Evolutionary conservation across 92 coral and sea anemone genomes (phyloP), one percentile per base, ranked within the genome.

Genomic region (Metridium senile): DNA sequence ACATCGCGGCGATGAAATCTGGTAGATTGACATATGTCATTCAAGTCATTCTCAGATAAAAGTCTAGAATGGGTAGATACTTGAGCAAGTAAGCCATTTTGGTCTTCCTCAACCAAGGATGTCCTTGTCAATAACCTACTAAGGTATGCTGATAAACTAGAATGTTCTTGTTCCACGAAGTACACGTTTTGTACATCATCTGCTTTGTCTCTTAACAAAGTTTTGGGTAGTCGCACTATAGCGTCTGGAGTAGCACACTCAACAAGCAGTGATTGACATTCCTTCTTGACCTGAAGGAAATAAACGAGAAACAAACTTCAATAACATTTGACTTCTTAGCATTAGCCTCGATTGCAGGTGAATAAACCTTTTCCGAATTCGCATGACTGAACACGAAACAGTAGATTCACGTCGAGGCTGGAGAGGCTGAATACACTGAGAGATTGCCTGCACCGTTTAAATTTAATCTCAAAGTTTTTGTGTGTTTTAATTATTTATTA

Each of bases 61-160:
- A 93, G 82, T 23, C 98, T 81, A 0, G 98, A 89, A 69, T 93
- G 92, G 3, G 98, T 93, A 13, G 98, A 90, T n/a, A 93, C 79
- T 93, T 89, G 94, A 1, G 82, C 65, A 25, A 86, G 78, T 1
- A 89, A 68, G 33, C 94, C 94, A 9, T 81, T 74, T 3, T 75
- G 70, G 1, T 80, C 74, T 17, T 62, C 74, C 7, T n/a, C 79
- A 32, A 71, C 25, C 17, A 26, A 26, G 31, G 66, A 59, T 22
- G 66, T 9, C n/a, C n/a, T n/a, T 10, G 61, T 22, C 30, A 59
- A 26, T 2, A 59, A 7, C 32, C 51, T 65, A 25, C 53, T 46
- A 27, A 87, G 78, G 47, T 59, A 89, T 4, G 76, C 86, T 53
- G 88, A 79, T 29, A 93, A 72, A 80, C 92, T 89, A 13, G 91